These are phyloP conservation scores for Drosophila athabasca DNA, from an alignment of 1,140 invertebrate species.

Conservation along the genomic window DNA sequence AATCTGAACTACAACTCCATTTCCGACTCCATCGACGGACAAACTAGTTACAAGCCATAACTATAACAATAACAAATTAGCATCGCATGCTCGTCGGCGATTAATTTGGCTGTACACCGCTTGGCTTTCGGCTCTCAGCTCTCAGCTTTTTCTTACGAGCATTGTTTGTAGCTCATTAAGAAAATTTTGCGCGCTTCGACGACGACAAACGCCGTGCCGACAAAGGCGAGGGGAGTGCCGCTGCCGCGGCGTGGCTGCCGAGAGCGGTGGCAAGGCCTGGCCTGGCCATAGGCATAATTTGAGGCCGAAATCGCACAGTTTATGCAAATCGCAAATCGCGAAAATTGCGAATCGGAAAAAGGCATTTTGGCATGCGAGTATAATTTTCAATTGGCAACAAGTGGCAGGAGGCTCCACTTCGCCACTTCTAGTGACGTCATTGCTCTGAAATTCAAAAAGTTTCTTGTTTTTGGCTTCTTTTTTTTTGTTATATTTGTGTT, in stretches of 20 bases:
- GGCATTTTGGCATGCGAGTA: conserved; percentile 63
- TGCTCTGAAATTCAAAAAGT: conserved; percentile 34
- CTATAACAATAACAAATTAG: conserved; percentile 74
- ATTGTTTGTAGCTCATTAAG: conserved; percentile 77
- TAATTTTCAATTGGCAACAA: conserved; percentile 50
- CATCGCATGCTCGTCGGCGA: conserved; percentile 65
- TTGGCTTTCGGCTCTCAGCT: neutral
- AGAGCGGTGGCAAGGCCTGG: no score
- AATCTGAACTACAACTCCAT: neutral
- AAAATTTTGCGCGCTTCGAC: conserved; percentile 73
- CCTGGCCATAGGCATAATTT: conserved; percentile 54
- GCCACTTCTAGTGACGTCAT: conserved; percentile 50
- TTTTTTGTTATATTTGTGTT: neutral
- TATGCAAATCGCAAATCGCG: conserved; percentile 59
- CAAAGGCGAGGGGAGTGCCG: conserved; percentile 44
- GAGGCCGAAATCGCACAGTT: conserved; percentile 62
- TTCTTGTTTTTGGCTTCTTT: conserved; percentile 1
- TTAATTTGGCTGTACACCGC: conserved; percentile 55
- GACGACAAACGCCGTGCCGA: conserved; percentile 59
- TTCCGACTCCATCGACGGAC: neutral
- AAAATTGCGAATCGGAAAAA: conserved; percentile 48
- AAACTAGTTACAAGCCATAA: conserved; percentile 55
- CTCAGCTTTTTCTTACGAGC: conserved; percentile 32
- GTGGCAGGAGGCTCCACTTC: conserved; percentile 36
- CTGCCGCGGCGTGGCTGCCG: no score